Conservation (phyloP, 2,113 vertebrate genomes). For the Martes martes region DNA sequence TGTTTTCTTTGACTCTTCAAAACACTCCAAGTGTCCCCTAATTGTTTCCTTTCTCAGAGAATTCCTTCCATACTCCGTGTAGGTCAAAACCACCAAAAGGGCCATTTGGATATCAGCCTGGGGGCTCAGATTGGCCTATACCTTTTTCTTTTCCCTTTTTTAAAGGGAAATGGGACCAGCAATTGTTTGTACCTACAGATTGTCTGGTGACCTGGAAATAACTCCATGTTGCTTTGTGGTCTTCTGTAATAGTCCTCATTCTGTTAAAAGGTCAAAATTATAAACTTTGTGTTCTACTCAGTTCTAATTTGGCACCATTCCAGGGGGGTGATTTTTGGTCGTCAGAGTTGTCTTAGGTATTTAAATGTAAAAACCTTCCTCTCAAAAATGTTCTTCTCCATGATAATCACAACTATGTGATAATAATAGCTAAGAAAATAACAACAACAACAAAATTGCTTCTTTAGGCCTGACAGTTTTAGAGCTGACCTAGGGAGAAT, state of each 20-base stretch:
- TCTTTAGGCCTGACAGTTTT: neutral
- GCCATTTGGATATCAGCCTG: neutral
- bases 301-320: conserved; percentile 18
- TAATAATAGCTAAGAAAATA: neutral
- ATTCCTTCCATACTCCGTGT: neutral
- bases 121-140: neutral
- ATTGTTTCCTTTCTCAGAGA: conserved; percentile 48
- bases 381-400: neutral
- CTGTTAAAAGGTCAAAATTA: neutral
- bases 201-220: neutral
- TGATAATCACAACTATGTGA: neutral
- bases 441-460: neutral
- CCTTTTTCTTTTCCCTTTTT: neutral
- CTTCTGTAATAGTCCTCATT: neutral
- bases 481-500: neutral
- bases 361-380: conserved; percentile 2
- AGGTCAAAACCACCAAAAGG: neutral
- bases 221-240: neutral
- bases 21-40: conserved; percentile 9
- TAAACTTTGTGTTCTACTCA: neutral
- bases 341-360: neutral
- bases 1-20: conserved; percentile 19
- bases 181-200: conserved; percentile 35
- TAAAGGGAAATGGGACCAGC: neutral
- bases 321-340: neutral